Evolutionary conservation across 2,113 vertebrate species (phyloP).

Genomic region (Neolamprologus caudopunctatus): DNA sequence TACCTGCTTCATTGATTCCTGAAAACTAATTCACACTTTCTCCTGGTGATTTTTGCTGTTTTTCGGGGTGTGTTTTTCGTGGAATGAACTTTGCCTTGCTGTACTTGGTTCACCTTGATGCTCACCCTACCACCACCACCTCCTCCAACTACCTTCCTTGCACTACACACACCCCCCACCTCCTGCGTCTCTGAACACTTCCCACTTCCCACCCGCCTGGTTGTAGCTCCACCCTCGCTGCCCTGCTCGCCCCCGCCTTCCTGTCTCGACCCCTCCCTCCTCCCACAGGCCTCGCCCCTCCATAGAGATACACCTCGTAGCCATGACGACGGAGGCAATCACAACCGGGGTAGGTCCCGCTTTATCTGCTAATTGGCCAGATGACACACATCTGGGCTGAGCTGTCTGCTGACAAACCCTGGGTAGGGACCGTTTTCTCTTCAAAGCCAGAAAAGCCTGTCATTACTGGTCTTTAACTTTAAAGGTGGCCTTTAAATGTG

Average conservation of each 20-base stretch:
- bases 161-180: neutral
- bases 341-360: slow-evolving; percentile 82
- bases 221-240: slow-evolving; percentile 83
- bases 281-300: slow-evolving; percentile 87
- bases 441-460: neutral
- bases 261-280: slow-evolving; percentile 82
- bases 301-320: slow-evolving; percentile 80
- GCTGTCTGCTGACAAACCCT: neutral
- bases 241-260: slow-evolving; percentile 79
- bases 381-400: neutral
- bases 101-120: slow-evolving; percentile 51
- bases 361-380: slow-evolving; percentile 9
- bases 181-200: slow-evolving; percentile 1
- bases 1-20: slow-evolving; percentile 32
- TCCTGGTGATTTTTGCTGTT: slow-evolving; percentile 23
- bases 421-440: neutral
- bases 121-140: slow-evolving; percentile 6
- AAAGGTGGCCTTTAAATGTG: neutral
- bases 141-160: slow-evolving; percentile 35
- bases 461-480: neutral
- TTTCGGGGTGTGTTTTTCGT: slow-evolving; percentile 1
- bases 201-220: slow-evolving; percentile 22
- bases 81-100: slow-evolving; percentile 66
- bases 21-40: neutral
- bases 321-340: slow-evolving; percentile 79